Evolutionary conservation across 2,888 invertebrate species (phyloP).

Genomic region (Epinotia bilunana): DNA sequence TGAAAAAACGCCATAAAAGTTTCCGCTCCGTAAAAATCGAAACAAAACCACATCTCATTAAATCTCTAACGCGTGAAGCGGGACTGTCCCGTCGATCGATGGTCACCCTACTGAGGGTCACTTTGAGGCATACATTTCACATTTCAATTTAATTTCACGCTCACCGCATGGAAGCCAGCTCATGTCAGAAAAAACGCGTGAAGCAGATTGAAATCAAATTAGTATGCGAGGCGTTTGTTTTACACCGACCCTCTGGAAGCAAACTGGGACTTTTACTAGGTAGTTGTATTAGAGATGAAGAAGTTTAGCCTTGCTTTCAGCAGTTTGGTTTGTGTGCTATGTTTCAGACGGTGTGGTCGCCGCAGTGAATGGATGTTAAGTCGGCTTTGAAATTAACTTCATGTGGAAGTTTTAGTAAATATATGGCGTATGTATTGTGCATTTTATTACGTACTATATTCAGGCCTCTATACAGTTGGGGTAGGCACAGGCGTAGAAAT

Average conservation of each 20-base stretch:
- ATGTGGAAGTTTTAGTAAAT: constrained; percentile 4
- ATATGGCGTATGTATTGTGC: background rate
- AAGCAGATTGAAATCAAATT: too few relatives aligned
- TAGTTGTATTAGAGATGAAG: constrained; percentile 12
- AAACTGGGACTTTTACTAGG: background rate
- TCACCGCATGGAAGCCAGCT: too few relatives aligned
- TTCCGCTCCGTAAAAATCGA: constrained; percentile 14
- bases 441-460: too few relatives aligned
- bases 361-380: constrained; percentile 11
- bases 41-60: constrained; percentile 23
- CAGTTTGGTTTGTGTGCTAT: background rate
- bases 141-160: background rate
- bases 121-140: background rate
- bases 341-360: constrained; percentile 6
- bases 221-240: background rate
- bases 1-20: constrained; percentile 21
- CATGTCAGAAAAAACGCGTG: too few relatives aligned
- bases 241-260: background rate
- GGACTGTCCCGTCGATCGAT: constrained; percentile 16
- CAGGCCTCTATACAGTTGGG: too few relatives aligned
- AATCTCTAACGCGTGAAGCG: constrained; percentile 15
- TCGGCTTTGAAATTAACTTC: constrained; percentile 2
- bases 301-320: constrained; percentile 22
- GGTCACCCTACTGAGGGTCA: background rate
- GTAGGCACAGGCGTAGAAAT: too few relatives aligned